Conservation (phyloP, 2,797 vertebrate genomes). For the Adrianichthys oophorus region DNA sequence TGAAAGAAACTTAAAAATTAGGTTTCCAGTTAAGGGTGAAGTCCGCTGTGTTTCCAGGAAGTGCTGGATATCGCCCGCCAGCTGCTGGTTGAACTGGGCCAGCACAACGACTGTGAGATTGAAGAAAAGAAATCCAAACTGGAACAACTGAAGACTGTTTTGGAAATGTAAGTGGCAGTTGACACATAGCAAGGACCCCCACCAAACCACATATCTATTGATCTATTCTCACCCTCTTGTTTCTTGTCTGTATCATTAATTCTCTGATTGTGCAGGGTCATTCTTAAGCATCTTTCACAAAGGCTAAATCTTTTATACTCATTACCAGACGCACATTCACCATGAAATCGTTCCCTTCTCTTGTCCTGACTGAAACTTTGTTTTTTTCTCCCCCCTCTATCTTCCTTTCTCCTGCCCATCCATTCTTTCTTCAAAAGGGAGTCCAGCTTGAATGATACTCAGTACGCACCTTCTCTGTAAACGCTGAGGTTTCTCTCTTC, state of each 20-base stretch:
- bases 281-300: slow-evolving; percentile 9
- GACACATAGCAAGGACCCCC: background rate
- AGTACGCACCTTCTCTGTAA: slow-evolving; percentile 72
- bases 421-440: slow-evolving; percentile 75
- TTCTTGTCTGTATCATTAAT: slow-evolving; percentile 16
- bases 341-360: slow-evolving; percentile 31
- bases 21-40: background rate
- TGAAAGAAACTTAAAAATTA: background rate
- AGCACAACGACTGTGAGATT: slow-evolving; percentile 88
- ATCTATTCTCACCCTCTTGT: background rate
- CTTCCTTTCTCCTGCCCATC: slow-evolving; percentile 36
- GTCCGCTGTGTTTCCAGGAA: slow-evolving; percentile 77
- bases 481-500: slow-evolving; percentile 59
- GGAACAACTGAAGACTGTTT: slow-evolving; percentile 94
- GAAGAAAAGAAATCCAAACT: slow-evolving; percentile 96
- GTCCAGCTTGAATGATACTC: slow-evolving; percentile 82
- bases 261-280: slow-evolving; percentile 16
- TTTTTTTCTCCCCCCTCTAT: slow-evolving; percentile 38
- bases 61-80: slow-evolving; percentile 94
- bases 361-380: slow-evolving; percentile 58
- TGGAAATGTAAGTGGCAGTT: slow-evolving; percentile 90
- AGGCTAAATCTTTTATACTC: slow-evolving; percentile 25
- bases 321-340: slow-evolving; percentile 30
- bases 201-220: background rate
- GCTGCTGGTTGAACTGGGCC: slow-evolving; percentile 87